Conservation (phyloP, 1,140 invertebrate species). For the Lethocerus indicus region DNA sequence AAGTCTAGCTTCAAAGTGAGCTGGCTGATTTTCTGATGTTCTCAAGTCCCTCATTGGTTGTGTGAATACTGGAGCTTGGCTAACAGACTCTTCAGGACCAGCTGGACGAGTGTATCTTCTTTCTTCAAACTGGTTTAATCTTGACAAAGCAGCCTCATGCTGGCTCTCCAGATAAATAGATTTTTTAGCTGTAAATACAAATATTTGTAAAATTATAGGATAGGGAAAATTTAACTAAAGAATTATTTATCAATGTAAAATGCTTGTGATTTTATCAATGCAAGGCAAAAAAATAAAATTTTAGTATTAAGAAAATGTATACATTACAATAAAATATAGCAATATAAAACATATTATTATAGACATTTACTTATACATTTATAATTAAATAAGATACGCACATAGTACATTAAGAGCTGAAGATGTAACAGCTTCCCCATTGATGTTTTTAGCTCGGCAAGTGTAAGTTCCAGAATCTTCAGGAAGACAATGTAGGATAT, state of each 20-base stretch:
- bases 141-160: conserved; percentile 59
- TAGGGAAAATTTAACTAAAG: background rate
- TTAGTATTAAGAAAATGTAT: background rate
- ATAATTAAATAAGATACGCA: conserved; percentile 20
- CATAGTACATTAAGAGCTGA: conserved; percentile 57
- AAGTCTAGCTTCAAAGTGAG: conserved; percentile 89
- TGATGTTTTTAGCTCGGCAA: conserved; percentile 68
- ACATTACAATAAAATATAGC: conserved; percentile 1
- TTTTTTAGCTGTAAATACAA: conserved; percentile 41
- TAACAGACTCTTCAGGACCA: conserved; percentile 54
- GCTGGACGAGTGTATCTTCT: conserved; percentile 45
- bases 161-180: conserved; percentile 73
- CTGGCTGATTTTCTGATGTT: conserved; percentile 81
- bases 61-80: conserved; percentile 85
- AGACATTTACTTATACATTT: conserved; percentile 4
- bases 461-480: conserved; percentile 86
- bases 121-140: conserved; percentile 73
- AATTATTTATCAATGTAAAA: background rate
- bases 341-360: conserved; percentile 9
- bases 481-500: conserved; percentile 79
- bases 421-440: conserved; percentile 74
- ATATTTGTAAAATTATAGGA: background rate
- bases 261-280: background rate
- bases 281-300: background rate
- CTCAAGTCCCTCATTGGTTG: conserved; percentile 69